Conservation (phyloP, 1,140 invertebrate species). For the Drosophila eugracilis region DNA sequence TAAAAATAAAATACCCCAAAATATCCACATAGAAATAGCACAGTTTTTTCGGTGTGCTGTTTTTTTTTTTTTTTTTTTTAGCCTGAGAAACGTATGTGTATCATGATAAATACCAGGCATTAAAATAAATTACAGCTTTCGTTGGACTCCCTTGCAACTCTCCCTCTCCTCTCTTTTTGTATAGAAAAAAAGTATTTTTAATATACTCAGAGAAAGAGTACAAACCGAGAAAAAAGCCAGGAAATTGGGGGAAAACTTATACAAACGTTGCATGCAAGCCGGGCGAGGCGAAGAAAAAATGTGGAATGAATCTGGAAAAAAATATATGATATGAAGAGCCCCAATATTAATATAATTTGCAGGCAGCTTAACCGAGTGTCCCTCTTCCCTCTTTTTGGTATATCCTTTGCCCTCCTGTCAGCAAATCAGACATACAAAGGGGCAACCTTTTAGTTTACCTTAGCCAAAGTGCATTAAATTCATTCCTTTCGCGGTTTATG, state of each 20-base stretch:
- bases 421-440: constrained; percentile 26
- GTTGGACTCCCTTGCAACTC: not conserved
- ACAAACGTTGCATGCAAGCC: constrained; percentile 59
- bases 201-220: constrained; percentile 49
- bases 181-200: constrained; percentile 63
- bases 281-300: constrained; percentile 27
- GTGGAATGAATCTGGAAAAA: constrained; percentile 32
- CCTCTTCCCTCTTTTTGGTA: too few relatives aligned
- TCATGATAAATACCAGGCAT: constrained; percentile 80
- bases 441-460: constrained; percentile 35
- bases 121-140: constrained; percentile 83
- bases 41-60: too few relatives aligned
- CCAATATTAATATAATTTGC: constrained; percentile 84
- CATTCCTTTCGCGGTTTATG: constrained; percentile 41
- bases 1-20: constrained; percentile 60
- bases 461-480: constrained; percentile 69
- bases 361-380: constrained; percentile 41
- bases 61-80: constrained; percentile 39
- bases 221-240: constrained; percentile 6
- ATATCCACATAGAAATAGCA: constrained; percentile 35
- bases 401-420: constrained; percentile 25
- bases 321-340: constrained; percentile 55
- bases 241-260: constrained; percentile 36
- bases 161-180: not conserved
- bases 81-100: constrained; percentile 48